Evolutionary conservation across 2,797 vertebrate species (phyloP), one percentile per base, ranked within the genome.

Genomic region (Threskiornis aethiopicus): DNA sequence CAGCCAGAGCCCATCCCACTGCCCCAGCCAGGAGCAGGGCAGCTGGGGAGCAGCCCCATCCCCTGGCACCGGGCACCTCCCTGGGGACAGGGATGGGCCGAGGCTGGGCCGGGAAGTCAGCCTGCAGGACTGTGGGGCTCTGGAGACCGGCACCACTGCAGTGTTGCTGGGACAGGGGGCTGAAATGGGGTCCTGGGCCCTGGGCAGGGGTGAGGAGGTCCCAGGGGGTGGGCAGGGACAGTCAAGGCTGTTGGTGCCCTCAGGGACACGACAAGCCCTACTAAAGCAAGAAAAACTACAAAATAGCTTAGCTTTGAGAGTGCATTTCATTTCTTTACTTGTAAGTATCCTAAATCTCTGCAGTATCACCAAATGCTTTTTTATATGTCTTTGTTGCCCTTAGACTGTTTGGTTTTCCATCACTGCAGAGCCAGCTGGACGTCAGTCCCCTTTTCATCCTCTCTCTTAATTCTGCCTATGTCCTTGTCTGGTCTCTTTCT

Each of bases 21-120:
- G 14, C 29, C 16, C 5, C 42, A 62, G 20, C 17, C 62, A 57
- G 49, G 4, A 75, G 31, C 31, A 39, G 22, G 31, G 35, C 13
- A 58, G 37, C 28, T 44, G 7, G 16, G 26, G 52, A 22, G 6
- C 21, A 80, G 29, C 12, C 22, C 57, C 75, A 29, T 44, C 13
- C 21, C 46, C 10, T 5, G 20, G 20, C 35, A 26, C 11, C 5
- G 1, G 35, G 11, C 24, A 47, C 25, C 24, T 22, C 42, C 9
- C 31, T 44, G 28, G 33, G 13, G 46, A 65, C 4, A 5, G 21
- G 16, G 10, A 29, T 0, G 2, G 18, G 8, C n/a, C 1, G 2
- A 61, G 28, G 33, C 33, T 55, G 7, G 28, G 37, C 44, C 0
- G 0, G 11, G 16, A 37, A 3, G 2, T 11, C n/a, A 25, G 18